phyloP scores from a whole-genome alignment of 2,888 invertebrate species.

The Punctoribates punctum region DNA sequence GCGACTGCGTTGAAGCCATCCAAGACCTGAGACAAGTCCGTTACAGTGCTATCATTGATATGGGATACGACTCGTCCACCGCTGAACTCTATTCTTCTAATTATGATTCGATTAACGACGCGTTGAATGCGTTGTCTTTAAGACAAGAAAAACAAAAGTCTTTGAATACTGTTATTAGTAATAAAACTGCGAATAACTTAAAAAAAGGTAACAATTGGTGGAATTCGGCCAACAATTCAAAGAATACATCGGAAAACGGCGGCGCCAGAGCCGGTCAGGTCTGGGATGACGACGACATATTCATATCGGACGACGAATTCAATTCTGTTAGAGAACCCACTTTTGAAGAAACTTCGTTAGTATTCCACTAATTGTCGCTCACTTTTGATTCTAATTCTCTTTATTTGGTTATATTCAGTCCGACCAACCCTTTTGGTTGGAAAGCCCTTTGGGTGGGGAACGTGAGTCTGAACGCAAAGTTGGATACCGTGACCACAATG shows the following conservation, averaged over 20 bases:
- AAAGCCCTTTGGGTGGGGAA: constrained; percentile 59
- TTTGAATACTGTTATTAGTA: constrained; percentile 5
- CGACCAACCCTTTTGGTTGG: constrained; percentile 56
- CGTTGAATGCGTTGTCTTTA: constrained; percentile 51
- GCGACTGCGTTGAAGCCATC: constrained; percentile 9
- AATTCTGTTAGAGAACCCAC: constrained; percentile 39
- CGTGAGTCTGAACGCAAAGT: constrained; percentile 56
- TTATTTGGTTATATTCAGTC: constrained; percentile 51
- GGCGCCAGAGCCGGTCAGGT: constrained; percentile 42
- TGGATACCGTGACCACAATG: constrained; percentile 54
- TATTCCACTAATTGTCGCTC: constrained; percentile 32
- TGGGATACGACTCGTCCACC: constrained; percentile 20
- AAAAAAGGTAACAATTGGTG: neutral
- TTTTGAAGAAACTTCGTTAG: constrained; percentile 55
- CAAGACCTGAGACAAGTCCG: constrained; percentile 1
- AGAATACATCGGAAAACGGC: neutral
- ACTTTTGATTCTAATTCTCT: neutral
- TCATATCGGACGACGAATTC: constrained; percentile 54
- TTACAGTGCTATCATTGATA: constrained; percentile 13
- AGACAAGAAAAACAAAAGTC: neutral
- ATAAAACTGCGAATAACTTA: neutral
- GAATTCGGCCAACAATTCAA: neutral
- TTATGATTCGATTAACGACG: constrained; percentile 53
- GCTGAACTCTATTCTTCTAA: constrained; percentile 42
- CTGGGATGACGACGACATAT: constrained; percentile 52